These are phyloP conservation scores for human (Homo sapiens) DNA, from an alignment of 2,113 vertebrate genomes.

Conservation along the genomic window DNA sequence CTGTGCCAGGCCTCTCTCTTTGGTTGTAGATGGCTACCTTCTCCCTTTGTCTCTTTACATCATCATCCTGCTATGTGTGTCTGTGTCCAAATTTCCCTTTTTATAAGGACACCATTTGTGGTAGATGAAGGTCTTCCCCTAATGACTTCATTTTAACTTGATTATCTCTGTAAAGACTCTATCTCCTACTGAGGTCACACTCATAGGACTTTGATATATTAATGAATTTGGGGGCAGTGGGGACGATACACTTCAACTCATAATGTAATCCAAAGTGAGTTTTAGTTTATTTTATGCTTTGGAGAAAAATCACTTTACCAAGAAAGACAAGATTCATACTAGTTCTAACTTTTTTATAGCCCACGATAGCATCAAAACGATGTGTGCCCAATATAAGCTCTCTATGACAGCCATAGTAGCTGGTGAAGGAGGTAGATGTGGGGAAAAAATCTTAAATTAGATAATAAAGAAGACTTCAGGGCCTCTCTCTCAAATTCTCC, in stretches of 20 bases:
- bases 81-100: background rate
- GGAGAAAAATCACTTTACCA: constrained; percentile 26
- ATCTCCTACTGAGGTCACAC: background rate
- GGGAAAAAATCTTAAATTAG: background rate
- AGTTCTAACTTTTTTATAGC: background rate
- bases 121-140: background rate
- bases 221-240: background rate
- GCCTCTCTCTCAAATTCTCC: background rate
- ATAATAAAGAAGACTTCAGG: background rate
- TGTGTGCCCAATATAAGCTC: background rate
- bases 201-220: background rate
- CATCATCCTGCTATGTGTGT: background rate
- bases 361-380: background rate
- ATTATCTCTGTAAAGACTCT: background rate
- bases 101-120: background rate
- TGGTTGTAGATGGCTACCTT: background rate
- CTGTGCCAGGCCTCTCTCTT: background rate
- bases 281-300: background rate
- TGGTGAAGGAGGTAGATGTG: background rate
- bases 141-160: background rate
- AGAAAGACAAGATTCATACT: background rate
- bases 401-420: background rate
- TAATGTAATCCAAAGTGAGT: background rate
- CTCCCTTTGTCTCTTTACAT: background rate
- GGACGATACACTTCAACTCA: background rate